Evolutionary conservation across 2,113 vertebrate species (phyloP), one percentile per base, ranked within the genome.

Genomic region (Setophaga coronata): DNA sequence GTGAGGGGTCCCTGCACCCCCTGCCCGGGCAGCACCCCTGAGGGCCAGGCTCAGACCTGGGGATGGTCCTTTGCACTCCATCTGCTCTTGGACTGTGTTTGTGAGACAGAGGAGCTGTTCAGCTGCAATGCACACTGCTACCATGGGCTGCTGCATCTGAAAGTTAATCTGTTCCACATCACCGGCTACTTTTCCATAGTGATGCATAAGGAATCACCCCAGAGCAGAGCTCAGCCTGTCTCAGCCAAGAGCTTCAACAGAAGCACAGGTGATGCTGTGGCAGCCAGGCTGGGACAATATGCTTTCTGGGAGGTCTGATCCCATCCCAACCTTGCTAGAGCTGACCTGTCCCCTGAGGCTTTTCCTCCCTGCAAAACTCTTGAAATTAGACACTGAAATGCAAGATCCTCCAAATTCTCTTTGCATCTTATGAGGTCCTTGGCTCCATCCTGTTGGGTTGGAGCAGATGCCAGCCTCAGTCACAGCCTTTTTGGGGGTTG

Each of bases 161-260:
- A 85, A 93, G 82, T 70, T 90, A 85, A 94, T 70, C 91, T 95
- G 90, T 88, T 95, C 84, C 92, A 82, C 79, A 69, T 80, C 91
- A 80, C 74, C 0, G 1, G 25, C 72, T 53, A 2, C 76, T 94
- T 89, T 90, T 82, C 89, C 87, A 74, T 50, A 82, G 81, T 0
- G 0, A 45, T 82, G 62, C 78, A 28, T 65, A 76, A 72, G 74
- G 84, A 86, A 77, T 70, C 69, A 60, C 48, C 45, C 77, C 74
- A 57, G 84, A 76, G 78, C 87, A 91, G 70, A 85, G 2, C 62
- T 85, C 45, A 31, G 89, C 60, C 47, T 24, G 18, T 11, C 92
- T 45, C 26, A 36, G 36, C 65, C 2, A 15, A 65, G 76, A 12
- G 54, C 64, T 60, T 66, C 71, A 18, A 3, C 0, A 3, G 82